A percentile compares a stretch with the other conserved stretches of the same genome.
phyloP scores from a whole-genome alignment of 2,113 vertebrate genomes.

The Sturnus vulgaris region DNA sequence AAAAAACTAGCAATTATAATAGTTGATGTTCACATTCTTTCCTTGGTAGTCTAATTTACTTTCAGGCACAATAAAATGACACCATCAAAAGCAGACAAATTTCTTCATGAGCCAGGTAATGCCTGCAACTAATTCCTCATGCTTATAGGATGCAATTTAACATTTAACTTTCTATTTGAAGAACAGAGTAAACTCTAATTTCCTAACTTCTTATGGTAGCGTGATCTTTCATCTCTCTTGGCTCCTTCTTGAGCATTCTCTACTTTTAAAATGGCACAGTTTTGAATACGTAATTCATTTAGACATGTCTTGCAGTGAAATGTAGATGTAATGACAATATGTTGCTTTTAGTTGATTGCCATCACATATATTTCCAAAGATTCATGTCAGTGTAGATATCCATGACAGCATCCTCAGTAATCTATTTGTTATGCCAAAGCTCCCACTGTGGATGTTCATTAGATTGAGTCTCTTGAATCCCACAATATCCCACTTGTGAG shows the following conservation, averaged over 20 bases:
- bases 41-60: neutral
- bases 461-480: neutral
- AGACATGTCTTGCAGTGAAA: neutral
- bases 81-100: neutral
- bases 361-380: neutral
- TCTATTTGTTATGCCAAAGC: neutral
- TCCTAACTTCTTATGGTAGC: neutral
- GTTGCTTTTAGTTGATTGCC: neutral
- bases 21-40: neutral
- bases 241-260: neutral
- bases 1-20: neutral
- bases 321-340: neutral
- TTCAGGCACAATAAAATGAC: neutral
- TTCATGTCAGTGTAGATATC: neutral
- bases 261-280: neutral
- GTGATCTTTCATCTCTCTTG: accelerated
- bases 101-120: neutral
- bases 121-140: neutral
- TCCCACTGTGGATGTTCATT: neutral
- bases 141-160: neutral
- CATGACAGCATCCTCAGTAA: neutral
- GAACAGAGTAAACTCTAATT: neutral
- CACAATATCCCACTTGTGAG: neutral
- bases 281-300: neutral
- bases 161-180: neutral